These are phyloP conservation scores for Patella ulyssiponensis DNA, from an alignment of 2,888 invertebrate genomes.

Conservation along the genomic window DNA sequence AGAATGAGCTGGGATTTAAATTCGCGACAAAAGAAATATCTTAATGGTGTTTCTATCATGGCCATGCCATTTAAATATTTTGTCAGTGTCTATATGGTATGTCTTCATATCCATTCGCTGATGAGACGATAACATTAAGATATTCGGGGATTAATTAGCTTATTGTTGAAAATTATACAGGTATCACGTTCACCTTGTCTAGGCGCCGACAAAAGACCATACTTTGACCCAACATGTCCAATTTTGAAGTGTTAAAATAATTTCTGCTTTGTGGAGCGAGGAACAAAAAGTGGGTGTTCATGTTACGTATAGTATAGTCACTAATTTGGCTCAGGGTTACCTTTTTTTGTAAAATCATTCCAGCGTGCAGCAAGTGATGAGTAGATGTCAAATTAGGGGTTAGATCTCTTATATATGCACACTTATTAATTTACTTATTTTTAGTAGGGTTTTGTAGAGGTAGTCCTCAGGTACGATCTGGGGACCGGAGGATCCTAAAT, in stretches of 20 bases:
- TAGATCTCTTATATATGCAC: slow-evolving; percentile 17
- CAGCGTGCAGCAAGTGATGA: slow-evolving; percentile 31
- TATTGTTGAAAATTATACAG: not conserved
- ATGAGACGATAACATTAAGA: not conserved
- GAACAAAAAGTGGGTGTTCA: slow-evolving; percentile 19
- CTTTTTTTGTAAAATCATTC: slow-evolving; percentile 31
- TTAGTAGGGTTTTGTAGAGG: too few relatives aligned
- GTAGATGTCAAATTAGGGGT: slow-evolving; percentile 24
- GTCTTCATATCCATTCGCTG: too few relatives aligned
- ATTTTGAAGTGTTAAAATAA: slow-evolving; percentile 4
- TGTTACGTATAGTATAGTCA: slow-evolving; percentile 30
- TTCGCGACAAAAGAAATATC: too few relatives aligned
- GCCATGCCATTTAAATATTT: too few relatives aligned
- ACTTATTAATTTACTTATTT: slow-evolving; percentile 40
- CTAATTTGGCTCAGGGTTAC: slow-evolving; percentile 43
- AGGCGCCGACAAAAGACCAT: slow-evolving; percentile 20
- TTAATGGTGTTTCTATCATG: too few relatives aligned
- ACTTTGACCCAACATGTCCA: slow-evolving; percentile 1
- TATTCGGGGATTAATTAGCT: not conserved
- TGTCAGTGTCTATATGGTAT: too few relatives aligned
- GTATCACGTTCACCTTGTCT: not conserved
- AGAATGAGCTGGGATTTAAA: too few relatives aligned
- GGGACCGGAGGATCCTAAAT: too few relatives aligned
- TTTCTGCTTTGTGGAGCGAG: slow-evolving; percentile 4
- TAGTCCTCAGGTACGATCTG: too few relatives aligned